Evolutionary conservation across 2,797 vertebrate species (phyloP), one percentile per base, ranked within the genome.

Genomic region (Malacoctenus gilli): DNA sequence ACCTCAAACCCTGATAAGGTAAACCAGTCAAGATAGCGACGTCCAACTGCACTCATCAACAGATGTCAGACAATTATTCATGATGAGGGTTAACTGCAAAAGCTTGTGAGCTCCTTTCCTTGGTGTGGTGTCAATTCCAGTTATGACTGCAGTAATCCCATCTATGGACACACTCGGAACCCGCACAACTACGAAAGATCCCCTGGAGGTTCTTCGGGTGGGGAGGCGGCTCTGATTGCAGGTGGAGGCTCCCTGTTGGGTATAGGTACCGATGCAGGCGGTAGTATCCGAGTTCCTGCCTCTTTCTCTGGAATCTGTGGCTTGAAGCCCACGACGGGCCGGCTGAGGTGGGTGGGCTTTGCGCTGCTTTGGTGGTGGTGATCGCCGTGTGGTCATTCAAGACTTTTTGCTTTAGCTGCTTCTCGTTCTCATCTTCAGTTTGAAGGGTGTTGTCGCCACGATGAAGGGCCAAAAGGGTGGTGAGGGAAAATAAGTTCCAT

Each of bases 71-170:
- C n/a, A n/a, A n/a, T n/a, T n/a, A n/a, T n/a, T n/a, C n/a, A n/a
- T n/a, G n/a, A n/a, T n/a, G n/a, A n/a, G n/a, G n/a, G n/a, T n/a
- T n/a, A n/a, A n/a, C n/a, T n/a, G n/a, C n/a, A n/a, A n/a, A n/a
- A n/a, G n/a, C n/a, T n/a, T n/a, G n/a, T n/a, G n/a, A n/a, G 0
- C 0, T 22, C 0, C 0, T 28, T 23, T 40, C 21, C 23, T 13
- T 28, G 52, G 37, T 4, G 13, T 37, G 50, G 14, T 4, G 8
- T 53, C 3, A 10, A 57, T 5, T 72, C 3, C 64, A 98, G 96
- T 74, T 96, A 89, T 78, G 96, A 96, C 46, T 98, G 95, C 85
- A 83, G 92, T 58, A 98, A 98, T 55, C 89, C 92, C 4, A 89
- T 98, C 50, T 97, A 91, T 31, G 95, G 95, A 7, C 91, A 87